Conservation (phyloP, 1,140 invertebrate genomes). For the Pseudobourletiella spinata region DNA sequence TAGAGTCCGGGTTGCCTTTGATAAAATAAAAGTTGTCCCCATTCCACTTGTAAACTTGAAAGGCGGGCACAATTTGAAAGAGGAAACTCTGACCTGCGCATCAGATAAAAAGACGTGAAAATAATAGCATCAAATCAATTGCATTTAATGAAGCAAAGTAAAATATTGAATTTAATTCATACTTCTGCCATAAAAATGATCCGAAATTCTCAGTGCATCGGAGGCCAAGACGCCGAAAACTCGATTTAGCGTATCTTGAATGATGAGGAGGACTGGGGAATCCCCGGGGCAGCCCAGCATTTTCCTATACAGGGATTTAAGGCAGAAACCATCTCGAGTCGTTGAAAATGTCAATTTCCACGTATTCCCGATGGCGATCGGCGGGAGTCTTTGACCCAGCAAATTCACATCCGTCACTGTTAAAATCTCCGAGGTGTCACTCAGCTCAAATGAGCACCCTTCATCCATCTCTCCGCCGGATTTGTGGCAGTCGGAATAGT, state of each 20-base stretch:
- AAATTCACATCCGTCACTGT: slow-evolving; percentile 76
- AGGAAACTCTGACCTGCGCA: slow-evolving; percentile 90
- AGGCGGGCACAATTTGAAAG: slow-evolving; percentile 63
- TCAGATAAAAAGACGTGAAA: background rate
- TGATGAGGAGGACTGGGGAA: slow-evolving; percentile 77
- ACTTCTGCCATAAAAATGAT: slow-evolving; percentile 83
- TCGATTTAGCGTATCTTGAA: slow-evolving; percentile 81
- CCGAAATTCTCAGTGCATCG: slow-evolving; percentile 75
- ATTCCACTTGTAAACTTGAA: slow-evolving; percentile 89
- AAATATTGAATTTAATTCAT: background rate
- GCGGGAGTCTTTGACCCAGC: slow-evolving; percentile 74
- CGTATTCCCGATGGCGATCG: slow-evolving; percentile 83
- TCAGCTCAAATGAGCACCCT: slow-evolving; percentile 60
- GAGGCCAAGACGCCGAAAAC: slow-evolving; percentile 88
- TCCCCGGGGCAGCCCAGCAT: slow-evolving; percentile 67
- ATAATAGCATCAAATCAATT: background rate
- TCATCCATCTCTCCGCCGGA: background rate
- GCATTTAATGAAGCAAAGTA: background rate
- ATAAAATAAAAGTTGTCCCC: slow-evolving; percentile 98
- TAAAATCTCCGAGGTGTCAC: slow-evolving; percentile 74
- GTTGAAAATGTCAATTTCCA: slow-evolving; percentile 95
- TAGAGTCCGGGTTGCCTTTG: slow-evolving; percentile 88
- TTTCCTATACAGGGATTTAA: slow-evolving; percentile 92
- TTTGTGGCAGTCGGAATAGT: background rate
- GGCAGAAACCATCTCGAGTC: slow-evolving; percentile 91